Conservation (phyloP, 2,113 vertebrate genomes). For the Lathamus discolor region DNA sequence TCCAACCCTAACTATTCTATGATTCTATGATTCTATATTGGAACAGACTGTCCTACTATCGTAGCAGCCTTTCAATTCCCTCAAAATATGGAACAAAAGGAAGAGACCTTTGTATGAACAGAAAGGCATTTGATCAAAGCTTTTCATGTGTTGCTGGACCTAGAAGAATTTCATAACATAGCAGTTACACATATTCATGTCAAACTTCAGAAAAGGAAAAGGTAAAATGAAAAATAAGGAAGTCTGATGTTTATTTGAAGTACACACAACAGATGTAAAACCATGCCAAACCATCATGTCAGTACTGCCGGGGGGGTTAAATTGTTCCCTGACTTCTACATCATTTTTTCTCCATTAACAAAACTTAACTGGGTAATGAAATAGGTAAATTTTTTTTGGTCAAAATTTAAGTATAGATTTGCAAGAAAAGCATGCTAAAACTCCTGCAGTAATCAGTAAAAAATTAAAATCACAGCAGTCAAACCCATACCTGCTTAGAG, state of each 20-base stretch:
- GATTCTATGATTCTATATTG: too few relatives aligned
- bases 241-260: constrained; percentile 3
- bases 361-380: background rate
- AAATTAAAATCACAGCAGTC: background rate
- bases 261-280: background rate
- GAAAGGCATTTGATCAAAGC: constrained; percentile 19
- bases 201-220: constrained; percentile 11
- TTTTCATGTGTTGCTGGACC: background rate
- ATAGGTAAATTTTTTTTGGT: background rate
- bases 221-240: background rate
- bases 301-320: background rate
- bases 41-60: background rate
- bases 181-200: background rate
- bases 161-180: background rate
- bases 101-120: background rate
- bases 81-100: background rate
- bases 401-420: background rate
- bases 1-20: too few relatives aligned
- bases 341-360: background rate
- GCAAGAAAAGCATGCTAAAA: background rate
- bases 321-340: background rate
- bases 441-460: background rate
- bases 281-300: background rate
- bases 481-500: background rate
- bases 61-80: background rate